Evolutionary conservation across 2,888 invertebrate genomes (phyloP).

Genomic region (Phalangium opilio): DNA sequence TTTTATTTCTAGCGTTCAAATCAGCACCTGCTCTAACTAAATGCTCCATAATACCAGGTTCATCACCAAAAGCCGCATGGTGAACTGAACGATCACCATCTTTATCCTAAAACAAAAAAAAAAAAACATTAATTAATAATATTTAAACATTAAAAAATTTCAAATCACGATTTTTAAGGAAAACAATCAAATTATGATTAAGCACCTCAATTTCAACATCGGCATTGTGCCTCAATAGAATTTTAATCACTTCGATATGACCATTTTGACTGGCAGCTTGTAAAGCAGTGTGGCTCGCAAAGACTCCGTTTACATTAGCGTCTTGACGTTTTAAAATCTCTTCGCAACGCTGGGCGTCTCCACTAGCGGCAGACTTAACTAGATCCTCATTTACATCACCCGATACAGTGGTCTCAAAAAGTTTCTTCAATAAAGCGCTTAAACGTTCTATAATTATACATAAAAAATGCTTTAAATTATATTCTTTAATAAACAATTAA

Average conservation of each 20-base stretch:
- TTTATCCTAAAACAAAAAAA: constrained; percentile 46
- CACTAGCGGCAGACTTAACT: constrained; percentile 91
- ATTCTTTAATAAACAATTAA: constrained; percentile 1
- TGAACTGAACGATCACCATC: constrained; percentile 93
- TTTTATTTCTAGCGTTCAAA: constrained; percentile 83
- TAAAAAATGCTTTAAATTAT: background rate
- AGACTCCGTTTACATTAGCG: constrained; percentile 57
- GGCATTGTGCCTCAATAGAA: constrained; percentile 64
- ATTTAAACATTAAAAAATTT: background rate
- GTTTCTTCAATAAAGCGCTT: constrained; percentile 78
- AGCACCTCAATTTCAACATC: constrained; percentile 72
- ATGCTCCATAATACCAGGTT: constrained; percentile 79
- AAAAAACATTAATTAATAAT: background rate
- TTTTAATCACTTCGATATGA: constrained; percentile 82
- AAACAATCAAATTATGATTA: background rate
- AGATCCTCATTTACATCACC: constrained; percentile 91
- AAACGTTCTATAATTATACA: constrained; percentile 46
- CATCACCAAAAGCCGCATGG: constrained; percentile 94
- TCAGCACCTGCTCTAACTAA: constrained; percentile 63
- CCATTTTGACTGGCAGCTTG: constrained; percentile 94
- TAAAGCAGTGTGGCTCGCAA: constrained; percentile 65
- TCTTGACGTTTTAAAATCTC: constrained; percentile 34
- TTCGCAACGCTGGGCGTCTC: constrained; percentile 55
- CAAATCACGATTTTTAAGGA: background rate
- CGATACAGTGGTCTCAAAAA: constrained; percentile 88